These are phyloP conservation scores for Cyprinodon tularosa DNA, from an alignment of 2,113 vertebrate species.

Conservation along the genomic window DNA sequence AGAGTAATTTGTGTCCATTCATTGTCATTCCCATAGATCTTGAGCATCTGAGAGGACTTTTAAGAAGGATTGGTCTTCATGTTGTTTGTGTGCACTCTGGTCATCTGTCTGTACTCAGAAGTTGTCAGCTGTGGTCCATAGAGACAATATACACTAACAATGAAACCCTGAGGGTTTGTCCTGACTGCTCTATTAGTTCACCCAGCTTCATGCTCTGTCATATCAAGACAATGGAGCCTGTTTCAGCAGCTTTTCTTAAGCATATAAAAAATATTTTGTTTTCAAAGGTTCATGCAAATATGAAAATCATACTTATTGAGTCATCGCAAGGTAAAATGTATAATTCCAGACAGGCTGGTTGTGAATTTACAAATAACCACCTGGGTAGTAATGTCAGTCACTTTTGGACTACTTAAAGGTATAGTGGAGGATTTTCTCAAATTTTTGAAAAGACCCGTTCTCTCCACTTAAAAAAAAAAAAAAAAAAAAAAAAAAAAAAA, in stretches of 20 bases:
- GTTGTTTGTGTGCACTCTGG: neutral
- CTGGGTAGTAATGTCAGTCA: too few species aligned
- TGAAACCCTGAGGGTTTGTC: conserved; percentile 33
- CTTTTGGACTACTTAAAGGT: too few species aligned
- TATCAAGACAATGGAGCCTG: conserved; percentile 33
- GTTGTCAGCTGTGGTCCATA: conserved; percentile 27
- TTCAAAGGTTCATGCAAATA: neutral
- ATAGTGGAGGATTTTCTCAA: too few species aligned
- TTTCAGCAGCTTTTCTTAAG: conserved; percentile 32
- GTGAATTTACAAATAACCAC: neutral
- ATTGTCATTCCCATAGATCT: neutral
- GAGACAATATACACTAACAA: conserved; percentile 22
- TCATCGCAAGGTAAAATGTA: neutral
- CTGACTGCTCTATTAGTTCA: conserved; percentile 44
- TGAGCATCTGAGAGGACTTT: neutral
- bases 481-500: too few species aligned
- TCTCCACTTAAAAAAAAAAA: too few species aligned
- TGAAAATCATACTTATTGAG: neutral
- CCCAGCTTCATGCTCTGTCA: conserved; percentile 25
- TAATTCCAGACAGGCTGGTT: neutral
- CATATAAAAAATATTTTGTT: conserved; percentile 10
- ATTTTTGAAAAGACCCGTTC: too few species aligned
- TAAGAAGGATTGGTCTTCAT: neutral
- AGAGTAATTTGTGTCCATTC: conserved; percentile 3
- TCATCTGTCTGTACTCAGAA: conserved; percentile 27